Conservation (phyloP, 2,797 vertebrate genomes). For the Calcarius lapponicus region DNA sequence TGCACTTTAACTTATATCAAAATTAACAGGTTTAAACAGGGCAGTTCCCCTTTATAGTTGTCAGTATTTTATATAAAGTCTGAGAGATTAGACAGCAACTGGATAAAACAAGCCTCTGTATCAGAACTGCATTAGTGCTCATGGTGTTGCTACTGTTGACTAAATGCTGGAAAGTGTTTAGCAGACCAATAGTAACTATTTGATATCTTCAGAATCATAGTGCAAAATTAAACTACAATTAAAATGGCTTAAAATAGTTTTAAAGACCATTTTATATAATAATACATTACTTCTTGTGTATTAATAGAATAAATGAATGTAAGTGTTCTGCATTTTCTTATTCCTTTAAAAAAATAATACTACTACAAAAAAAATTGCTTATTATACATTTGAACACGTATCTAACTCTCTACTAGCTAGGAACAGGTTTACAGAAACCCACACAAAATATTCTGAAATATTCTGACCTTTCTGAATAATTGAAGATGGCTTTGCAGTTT, state of each 20-base stretch:
- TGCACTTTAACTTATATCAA: not conserved
- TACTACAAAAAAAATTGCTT: not conserved
- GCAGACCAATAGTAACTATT: not conserved
- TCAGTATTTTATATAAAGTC: not conserved
- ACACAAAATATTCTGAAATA: conserved; percentile 58
- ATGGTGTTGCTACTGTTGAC: not conserved
- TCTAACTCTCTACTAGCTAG: conserved; percentile 8
- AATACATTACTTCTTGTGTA: not conserved
- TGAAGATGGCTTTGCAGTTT: conserved; percentile 68
- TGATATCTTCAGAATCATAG: not conserved
- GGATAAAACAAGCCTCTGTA: not conserved
- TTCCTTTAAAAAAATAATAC: not conserved
- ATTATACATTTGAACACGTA: not conserved
- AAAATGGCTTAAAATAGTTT: not conserved
- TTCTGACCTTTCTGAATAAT: conserved; percentile 75
- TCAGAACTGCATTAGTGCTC: not conserved
- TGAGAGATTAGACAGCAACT: not conserved
- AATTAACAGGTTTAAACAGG: not conserved
- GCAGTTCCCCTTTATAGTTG: not conserved
- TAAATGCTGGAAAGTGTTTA: not conserved
- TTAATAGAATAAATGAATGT: not conserved
- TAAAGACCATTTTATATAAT: not conserved
- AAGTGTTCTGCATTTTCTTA: not conserved
- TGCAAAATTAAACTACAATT: not conserved
- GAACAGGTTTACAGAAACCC: conserved; percentile 19